These are phyloP conservation scores for Arctopsyche grandis DNA, from an alignment of 1,140 invertebrate genomes.

Conservation along the genomic window DNA sequence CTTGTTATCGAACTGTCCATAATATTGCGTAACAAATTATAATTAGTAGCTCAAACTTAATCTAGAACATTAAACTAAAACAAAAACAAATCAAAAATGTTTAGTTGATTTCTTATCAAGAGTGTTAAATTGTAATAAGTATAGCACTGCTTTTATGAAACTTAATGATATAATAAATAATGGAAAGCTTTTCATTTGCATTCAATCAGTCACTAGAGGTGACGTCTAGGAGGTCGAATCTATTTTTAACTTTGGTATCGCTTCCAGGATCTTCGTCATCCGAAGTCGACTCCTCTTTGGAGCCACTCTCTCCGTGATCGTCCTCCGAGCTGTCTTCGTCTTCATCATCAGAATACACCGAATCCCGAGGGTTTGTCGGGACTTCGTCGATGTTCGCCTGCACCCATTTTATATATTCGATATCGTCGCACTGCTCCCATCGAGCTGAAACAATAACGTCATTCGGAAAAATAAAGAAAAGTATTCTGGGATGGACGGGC, in stretches of 20 bases:
- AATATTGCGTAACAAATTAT: no score
- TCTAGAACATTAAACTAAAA: no score
- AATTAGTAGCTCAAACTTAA: no score
- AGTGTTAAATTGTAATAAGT: no score
- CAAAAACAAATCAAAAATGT: no score
- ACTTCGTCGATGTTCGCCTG: conserved; percentile 66
- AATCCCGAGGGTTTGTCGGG: conserved; percentile 30
- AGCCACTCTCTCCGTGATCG: conserved; percentile 69
- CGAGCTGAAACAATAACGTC: conserved; percentile 61
- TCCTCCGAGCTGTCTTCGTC: conserved; percentile 78
- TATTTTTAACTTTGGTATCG: conserved; percentile 22
- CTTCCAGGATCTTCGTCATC: background rate
- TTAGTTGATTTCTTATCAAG: no score
- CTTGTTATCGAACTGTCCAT: no score
- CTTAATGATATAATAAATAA: no score
- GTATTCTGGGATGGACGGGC: conserved; percentile 31
- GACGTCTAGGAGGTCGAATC: conserved; percentile 21
- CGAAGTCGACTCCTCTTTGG: conserved; percentile 14
- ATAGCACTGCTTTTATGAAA: no score
- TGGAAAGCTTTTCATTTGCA: no score
- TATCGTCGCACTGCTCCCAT: conserved; percentile 69
- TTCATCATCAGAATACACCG: conserved; percentile 29
- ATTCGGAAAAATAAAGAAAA: conserved; percentile 30
- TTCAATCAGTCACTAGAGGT: conserved; percentile 17
- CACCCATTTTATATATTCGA: conserved; percentile 72